phyloP scores from a whole-genome alignment of 2,888 invertebrate species.

The Pristionchus maxplancki region DNA sequence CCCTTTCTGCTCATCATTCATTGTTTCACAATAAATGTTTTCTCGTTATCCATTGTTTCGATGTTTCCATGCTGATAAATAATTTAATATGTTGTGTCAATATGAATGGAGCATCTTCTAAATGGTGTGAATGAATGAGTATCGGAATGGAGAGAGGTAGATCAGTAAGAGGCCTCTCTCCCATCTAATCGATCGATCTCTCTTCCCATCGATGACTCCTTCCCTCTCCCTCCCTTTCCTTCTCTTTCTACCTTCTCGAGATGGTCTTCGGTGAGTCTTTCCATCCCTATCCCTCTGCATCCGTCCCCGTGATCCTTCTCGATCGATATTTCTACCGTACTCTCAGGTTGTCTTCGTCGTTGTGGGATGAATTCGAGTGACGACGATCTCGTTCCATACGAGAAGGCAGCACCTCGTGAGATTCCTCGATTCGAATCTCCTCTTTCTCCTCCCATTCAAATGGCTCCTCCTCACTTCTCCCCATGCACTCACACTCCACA shows the following conservation, averaged over 20 bases:
- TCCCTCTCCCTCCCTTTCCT: background rate
- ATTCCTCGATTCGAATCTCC: background rate
- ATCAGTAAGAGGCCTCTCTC: background rate
- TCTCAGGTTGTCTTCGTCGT: constrained; percentile 35
- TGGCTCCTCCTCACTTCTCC: background rate
- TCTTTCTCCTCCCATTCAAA: background rate
- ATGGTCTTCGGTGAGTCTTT: constrained; percentile 38
- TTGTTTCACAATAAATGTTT: background rate
- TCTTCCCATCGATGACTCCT: background rate
- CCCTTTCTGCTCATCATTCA: background rate
- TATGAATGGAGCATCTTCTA: background rate
- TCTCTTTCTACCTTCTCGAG: background rate
- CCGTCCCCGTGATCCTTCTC: background rate
- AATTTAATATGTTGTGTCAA: background rate
- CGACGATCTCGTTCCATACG: constrained; percentile 23
- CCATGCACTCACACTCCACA: background rate
- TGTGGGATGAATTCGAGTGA: constrained; percentile 35
- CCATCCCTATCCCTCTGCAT: background rate
- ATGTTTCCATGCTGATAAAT: constrained; percentile 22
- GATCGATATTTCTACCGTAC: background rate
- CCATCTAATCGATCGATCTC: background rate
- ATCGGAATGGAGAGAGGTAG: constrained; percentile 8
- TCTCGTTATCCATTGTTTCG: background rate
- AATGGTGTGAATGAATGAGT: too few relatives aligned
- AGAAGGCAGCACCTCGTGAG: background rate